Evolutionary conservation across 2,113 vertebrate species (phyloP), one percentile per base, ranked within the genome.

Genomic region (Numenius arquata): DNA sequence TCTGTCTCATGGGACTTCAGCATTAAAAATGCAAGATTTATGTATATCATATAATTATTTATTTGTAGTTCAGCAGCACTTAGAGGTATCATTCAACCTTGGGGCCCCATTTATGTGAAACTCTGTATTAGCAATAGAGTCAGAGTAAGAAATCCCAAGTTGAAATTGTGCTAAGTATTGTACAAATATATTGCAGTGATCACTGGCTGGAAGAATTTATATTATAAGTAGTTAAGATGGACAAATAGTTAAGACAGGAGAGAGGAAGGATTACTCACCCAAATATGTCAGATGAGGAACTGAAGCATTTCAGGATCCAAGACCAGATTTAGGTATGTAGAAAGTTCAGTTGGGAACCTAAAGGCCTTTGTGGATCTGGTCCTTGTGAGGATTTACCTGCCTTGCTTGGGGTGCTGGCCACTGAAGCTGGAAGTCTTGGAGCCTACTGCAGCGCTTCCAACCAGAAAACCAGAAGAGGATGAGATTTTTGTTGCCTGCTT

Each of bases 21-120:
- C 93, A 95, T 95, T 96, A 95, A 95, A 96, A 96, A 96, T 92
- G 96, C 91, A 96, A 89, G 94, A 96, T 97, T 95, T 97, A 95
- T 96, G 81, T 89, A 71, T 95, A 91, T 95, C 90, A 91, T 96
- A 93, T 91, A 96, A 95, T 95, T 96, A 97, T 97, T 96, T 97
- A 96, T 96, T 95, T 97, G 94, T 85, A 87, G 34, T 76, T 72
- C 81, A 88, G 89, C 89, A 95, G 95, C 89, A 89, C 95, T 91
- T 92, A 96, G 63, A 95, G 84, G 87, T 95, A 95, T 91, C 89
- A 45, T 78, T 89, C 95, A 95, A 58, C 94, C 87, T 95, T 70
- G 84, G 84, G 84, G 89, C 84, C 81, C 87, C 78, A 77, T 91
- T 95, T 96, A 90, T 91, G n/a, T 95, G 89, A 77, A 92, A 74